phyloP scores from a whole-genome alignment of 2,113 vertebrate genomes.

The Cavia porcellus region DNA sequence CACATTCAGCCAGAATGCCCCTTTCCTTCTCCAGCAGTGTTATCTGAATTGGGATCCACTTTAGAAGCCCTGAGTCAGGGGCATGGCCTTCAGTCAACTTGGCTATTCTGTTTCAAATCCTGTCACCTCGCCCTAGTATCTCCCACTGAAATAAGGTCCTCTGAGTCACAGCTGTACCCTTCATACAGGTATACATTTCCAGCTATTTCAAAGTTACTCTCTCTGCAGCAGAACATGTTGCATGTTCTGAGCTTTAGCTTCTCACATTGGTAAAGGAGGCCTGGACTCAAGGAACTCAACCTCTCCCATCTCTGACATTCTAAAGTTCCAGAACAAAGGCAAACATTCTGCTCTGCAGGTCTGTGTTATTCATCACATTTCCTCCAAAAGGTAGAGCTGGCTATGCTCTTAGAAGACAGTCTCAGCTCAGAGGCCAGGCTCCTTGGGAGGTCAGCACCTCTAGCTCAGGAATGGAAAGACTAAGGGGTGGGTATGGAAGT shows the following conservation, averaged over 20 bases:
- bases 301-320: background rate
- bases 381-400: background rate
- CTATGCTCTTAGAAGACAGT: background rate
- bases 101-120: constrained; percentile 20
- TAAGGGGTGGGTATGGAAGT: background rate
- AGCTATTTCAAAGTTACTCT: background rate
- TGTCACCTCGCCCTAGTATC: background rate
- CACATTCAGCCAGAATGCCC: background rate
- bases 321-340: background rate
- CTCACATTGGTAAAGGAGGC: background rate
- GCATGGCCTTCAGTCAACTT: background rate
- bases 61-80: background rate
- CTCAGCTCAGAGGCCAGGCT: background rate
- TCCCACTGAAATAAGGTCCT: background rate
- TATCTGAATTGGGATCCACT: background rate
- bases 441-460: background rate
- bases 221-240: background rate
- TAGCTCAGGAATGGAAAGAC: background rate
- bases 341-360: background rate
- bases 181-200: background rate
- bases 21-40: background rate
- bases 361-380: background rate
- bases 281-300: background rate
- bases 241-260: background rate
- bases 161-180: background rate